These are phyloP conservation scores for Solenopsis fugax DNA, from an alignment of 1,140 invertebrate species.

Conservation along the genomic window DNA sequence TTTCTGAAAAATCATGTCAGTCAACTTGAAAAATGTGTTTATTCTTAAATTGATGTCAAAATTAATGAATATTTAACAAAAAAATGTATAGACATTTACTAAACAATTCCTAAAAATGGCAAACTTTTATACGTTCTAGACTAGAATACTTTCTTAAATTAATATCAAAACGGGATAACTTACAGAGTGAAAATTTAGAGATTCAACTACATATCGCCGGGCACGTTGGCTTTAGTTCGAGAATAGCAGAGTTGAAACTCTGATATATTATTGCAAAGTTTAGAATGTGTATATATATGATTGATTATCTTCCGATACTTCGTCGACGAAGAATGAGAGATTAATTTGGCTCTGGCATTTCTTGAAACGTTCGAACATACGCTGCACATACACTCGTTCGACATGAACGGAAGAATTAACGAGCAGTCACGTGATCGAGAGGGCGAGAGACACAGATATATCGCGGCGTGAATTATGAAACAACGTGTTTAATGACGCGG, in stretches of 20 bases:
- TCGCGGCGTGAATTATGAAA: constrained; percentile 85
- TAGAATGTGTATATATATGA: constrained; percentile 11
- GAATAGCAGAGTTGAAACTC: constrained; percentile 13
- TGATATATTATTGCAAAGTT: constrained; percentile 28
- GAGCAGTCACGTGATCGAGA: constrained; percentile 36
- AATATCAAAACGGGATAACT: background rate
- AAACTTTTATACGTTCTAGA: too few species aligned
- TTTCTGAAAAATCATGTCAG: too few species aligned
- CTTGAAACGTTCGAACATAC: constrained; percentile 42
- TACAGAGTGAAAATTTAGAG: background rate
- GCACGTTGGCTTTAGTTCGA: background rate
- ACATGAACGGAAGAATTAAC: constrained; percentile 56
- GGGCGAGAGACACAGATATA: constrained; percentile 54
- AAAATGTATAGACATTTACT: too few species aligned
- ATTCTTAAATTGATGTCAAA: too few species aligned
- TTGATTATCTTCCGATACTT: constrained; percentile 40
- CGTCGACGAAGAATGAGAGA: constrained; percentile 21
- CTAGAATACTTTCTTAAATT: background rate
- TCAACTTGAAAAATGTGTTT: too few species aligned
- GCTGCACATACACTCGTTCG: constrained; percentile 1
- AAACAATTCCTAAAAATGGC: too few species aligned
- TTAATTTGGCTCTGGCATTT: constrained; percentile 31
- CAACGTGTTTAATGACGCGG: constrained; percentile 86
- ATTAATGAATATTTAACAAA: too few species aligned
- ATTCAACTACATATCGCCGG: background rate